Base-by-base conservation (phyloP, 2,888 invertebrate species). In the Oxystoma pomonae region DNA sequence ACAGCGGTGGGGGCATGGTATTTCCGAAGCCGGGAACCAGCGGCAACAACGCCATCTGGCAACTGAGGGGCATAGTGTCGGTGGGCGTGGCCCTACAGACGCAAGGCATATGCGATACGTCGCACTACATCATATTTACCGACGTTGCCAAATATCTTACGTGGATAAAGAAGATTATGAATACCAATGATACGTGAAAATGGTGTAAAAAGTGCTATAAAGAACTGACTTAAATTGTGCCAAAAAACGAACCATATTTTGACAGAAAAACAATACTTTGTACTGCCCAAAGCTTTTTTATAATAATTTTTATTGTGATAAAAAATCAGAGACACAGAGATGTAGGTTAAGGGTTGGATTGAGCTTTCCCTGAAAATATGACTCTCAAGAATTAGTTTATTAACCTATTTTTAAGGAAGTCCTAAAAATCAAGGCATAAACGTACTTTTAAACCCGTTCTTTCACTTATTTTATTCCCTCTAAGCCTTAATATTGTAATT, bases 91-190 rank as follows among this genome's bases (percentile, higher is more conserved):
- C 85, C 0, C 73, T 84, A 21, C 84, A 85, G 70, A 55, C 53
- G 3, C 83, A 84, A 67, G 81, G 82, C 69, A 76, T 84, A 5
- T 87, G 87, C 68, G 86, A 87, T 68, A 83, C 86, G 0, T 79
- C 81, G 0, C 85, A 87, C 69, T 87, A 85, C 74, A 84, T 85
- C 17, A 83, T 87, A 3, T 86, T 87, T 70, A 86, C 86, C 0
- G 87, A 87, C 67, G 76, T 84, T 20, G 85, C 85, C 2, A 84
- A 85, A 73, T 82, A 85, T 63, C 62, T 71, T 18, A 55, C 62
- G 9, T 76, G 76, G 76, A 74, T 76, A 50, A 68, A 67, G 65
- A 61, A 67, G 50, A 65, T 62, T 20, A 57, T 71, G 19, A 55
- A 21, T 2, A n/a, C 53, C 19, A 49, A 51, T 19, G 18, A 18